Evolutionary conservation across 2,113 vertebrate species (phyloP).

Genomic region (Muscicapa adusta): DNA sequence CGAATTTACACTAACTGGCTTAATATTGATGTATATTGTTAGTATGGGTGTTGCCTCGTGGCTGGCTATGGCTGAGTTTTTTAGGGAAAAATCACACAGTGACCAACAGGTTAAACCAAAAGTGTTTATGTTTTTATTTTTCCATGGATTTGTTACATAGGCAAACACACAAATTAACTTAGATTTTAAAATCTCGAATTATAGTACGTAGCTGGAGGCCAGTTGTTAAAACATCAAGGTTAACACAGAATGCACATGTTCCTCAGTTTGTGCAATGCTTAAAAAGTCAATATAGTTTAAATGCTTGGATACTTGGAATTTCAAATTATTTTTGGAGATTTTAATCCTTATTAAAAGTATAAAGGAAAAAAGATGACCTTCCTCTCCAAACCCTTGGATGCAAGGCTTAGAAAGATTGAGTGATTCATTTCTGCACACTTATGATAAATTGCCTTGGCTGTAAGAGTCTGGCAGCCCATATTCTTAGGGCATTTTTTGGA

Average conservation of each 20-base stretch:
- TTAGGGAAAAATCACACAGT: neutral
- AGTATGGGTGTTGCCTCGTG: neutral
- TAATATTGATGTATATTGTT: neutral
- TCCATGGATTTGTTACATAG: neutral
- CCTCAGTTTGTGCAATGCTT: neutral
- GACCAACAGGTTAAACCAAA: neutral
- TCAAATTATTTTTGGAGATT: neutral
- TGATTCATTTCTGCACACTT: neutral
- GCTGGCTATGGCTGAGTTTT: neutral
- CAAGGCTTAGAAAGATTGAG: neutral
- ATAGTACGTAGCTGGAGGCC: neutral
- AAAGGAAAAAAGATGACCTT: neutral
- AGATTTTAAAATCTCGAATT: neutral
- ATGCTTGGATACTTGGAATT: neutral
- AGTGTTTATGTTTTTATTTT: neutral
- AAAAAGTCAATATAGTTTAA: neutral
- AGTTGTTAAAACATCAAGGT: neutral
- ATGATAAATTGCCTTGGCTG: neutral
- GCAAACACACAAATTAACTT: neutral
- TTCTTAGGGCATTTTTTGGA: neutral
- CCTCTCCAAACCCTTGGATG: accelerated
- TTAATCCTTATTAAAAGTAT: neutral
- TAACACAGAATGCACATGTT: neutral
- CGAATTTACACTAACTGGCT: neutral
- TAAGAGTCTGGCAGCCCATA: neutral